A percentile compares a stretch with the other conserved stretches of the same genome.
phyloP scores from a whole-genome alignment of 2,888 invertebrate species.

The Plagodis pulveraria region DNA sequence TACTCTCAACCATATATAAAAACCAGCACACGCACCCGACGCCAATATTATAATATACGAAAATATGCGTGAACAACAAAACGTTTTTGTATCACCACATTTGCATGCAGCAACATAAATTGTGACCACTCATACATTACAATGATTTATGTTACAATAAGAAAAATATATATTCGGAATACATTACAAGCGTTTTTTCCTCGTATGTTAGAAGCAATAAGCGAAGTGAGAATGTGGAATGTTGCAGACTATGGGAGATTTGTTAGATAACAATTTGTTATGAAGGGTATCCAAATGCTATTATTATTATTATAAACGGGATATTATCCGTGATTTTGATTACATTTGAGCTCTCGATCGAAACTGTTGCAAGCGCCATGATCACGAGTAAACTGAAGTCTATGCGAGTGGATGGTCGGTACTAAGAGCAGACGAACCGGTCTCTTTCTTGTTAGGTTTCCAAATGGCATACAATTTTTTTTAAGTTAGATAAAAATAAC shows the following conservation, averaged over 20 bases:
- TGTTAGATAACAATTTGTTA: neutral
- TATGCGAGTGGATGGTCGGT: no score
- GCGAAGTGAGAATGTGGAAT: neutral
- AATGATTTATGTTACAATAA: conserved; percentile 45
- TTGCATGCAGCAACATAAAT: conserved; percentile 36
- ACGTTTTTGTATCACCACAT: conserved; percentile 26
- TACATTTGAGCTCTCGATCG: no score
- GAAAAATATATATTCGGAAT: conserved; percentile 44
- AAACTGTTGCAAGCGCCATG: no score
- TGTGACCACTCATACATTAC: conserved; percentile 32
- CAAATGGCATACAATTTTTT: no score
- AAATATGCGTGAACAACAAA: conserved; percentile 5
- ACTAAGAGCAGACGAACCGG: no score
- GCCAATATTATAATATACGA: neutral
- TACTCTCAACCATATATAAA: no score
- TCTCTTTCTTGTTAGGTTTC: no score
- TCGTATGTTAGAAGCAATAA: conserved; percentile 25
- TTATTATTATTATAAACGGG: no score
- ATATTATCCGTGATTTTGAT: no score
- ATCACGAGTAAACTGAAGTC: no score
- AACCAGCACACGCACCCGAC: neutral
- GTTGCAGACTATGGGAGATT: neutral
- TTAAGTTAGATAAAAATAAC: no score
- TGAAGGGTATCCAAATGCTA: no score
- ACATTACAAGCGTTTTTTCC: conserved; percentile 38